Evolutionary conservation across 2,888 invertebrate genomes (phyloP).

Genomic region (Priocnemis perturbator): DNA sequence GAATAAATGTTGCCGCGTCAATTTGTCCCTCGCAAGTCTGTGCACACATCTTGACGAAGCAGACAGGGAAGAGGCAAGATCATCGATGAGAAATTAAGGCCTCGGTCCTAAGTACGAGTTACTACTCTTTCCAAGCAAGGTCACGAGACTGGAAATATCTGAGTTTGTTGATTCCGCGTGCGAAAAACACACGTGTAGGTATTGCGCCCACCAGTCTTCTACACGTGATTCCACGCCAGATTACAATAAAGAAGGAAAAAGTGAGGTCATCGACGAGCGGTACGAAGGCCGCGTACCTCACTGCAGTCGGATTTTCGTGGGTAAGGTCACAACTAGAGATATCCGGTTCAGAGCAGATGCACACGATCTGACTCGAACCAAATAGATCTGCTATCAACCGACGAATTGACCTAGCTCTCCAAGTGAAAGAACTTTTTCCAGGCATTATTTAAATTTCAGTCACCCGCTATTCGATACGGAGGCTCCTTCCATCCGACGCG

Average conservation of each 20-base stretch:
- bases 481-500: too few relatives aligned
- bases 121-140: not conserved
- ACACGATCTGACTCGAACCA: slow-evolving; percentile 51
- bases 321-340: slow-evolving; percentile 44
- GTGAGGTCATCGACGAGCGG: not conserved
- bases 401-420: slow-evolving; percentile 8
- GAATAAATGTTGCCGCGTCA: too few relatives aligned
- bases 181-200: too few relatives aligned
- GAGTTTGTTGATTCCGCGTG: too few relatives aligned
- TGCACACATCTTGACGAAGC: too few relatives aligned
- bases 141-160: not conserved
- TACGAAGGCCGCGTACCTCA: not conserved
- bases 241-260: slow-evolving; percentile 2
- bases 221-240: not conserved
- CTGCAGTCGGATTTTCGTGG: slow-evolving; percentile 9
- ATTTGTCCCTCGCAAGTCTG: too few relatives aligned
- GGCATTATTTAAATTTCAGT: not conserved
- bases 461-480: too few relatives aligned
- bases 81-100: too few relatives aligned
- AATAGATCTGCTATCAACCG: slow-evolving; percentile 44
- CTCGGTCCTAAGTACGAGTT: not conserved
- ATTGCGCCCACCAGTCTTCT: too few relatives aligned
- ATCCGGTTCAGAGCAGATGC: slow-evolving; percentile 59
- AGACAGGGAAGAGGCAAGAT: too few relatives aligned
- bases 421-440: not conserved